Conservation (phyloP, 2,888 invertebrate genomes). For the Callyntrura sp. region DNA sequence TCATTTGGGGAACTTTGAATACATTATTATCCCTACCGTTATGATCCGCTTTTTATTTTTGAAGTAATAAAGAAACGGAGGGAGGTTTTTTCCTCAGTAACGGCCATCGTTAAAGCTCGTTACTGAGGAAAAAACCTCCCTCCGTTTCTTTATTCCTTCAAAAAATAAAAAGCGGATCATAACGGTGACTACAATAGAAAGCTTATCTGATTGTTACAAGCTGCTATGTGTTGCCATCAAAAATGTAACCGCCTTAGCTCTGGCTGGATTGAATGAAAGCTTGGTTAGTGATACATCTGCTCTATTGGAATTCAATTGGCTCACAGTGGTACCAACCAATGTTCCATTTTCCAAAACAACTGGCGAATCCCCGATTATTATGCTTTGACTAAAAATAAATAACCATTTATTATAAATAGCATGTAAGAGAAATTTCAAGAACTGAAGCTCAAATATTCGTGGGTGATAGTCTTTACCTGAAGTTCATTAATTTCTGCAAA, state of each 20-base stretch:
- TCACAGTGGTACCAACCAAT: constrained; percentile 35
- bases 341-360: constrained; percentile 19
- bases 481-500: constrained; percentile 67
- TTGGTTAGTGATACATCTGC: constrained; percentile 66
- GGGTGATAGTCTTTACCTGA: too few species aligned
- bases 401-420: not conserved
- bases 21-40: too few species aligned
- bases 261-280: not conserved
- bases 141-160: too few species aligned
- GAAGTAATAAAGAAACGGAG: too few species aligned
- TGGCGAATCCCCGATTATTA: constrained; percentile 54
- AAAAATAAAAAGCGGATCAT: too few species aligned
- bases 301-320: constrained; percentile 45
- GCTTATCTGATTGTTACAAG: constrained; percentile 20
- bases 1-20: too few species aligned
- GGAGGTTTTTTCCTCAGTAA: too few species aligned
- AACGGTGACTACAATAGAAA: not conserved
- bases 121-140: too few species aligned
- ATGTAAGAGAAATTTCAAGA: not conserved
- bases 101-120: too few species aligned
- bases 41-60: too few species aligned
- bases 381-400: constrained; percentile 31
- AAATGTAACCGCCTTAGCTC: constrained; percentile 63
- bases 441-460: too few species aligned
- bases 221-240: constrained; percentile 64